Evolutionary conservation across 2,113 vertebrate species (phyloP), one percentile per base, ranked within the genome.

Genomic region (Apistogramma diplotaenia): DNA sequence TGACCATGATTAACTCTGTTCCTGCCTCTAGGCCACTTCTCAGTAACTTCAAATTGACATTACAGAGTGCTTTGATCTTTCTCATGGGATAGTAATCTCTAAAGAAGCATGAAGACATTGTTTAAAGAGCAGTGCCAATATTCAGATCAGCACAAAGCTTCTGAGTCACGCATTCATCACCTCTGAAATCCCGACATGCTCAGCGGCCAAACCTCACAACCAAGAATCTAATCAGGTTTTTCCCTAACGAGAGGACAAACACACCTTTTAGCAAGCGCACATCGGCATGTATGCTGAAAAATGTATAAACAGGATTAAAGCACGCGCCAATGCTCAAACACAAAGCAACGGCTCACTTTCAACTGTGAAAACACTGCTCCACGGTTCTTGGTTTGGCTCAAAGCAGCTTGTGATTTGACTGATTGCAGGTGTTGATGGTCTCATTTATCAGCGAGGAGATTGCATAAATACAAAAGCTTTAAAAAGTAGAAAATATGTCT

Each of bases 341-440:
- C 46, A 58, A 82, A 75, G 37, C 29, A 65, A 65, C 10, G 29
- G 15, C 55, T 74, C 6, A 35, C 8, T 58, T 35, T 76, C 8
- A 31, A 27, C 11, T n/a, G 16, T 73, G 62, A 61, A 83, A 83
- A 78, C 84, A 85, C 33, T 6, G 23, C 74, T 65, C 55, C n/a
- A 58, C 56, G 72, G 35, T 51, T 71, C 73, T 80, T 25, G 21
- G 62, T 85, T 73, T 86, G 49, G 33, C 74, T 55, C 70, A 35
- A 35, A 56, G 75, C n/a, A 70, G 51, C 35, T 76, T 12, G 33
- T 56, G 46, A 79, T 76, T 15, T 56, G 75, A 85, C 57, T 70
- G 71, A 84, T 78, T 89, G 51, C 31, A 78, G 74, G 82, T 89
- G 87, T 72, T 85, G 89, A 91, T 75, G 55, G 89, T 74, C 46